Evolutionary conservation across 2,113 vertebrate genomes (phyloP).

Genomic region (Taurulus bubalis): DNA sequence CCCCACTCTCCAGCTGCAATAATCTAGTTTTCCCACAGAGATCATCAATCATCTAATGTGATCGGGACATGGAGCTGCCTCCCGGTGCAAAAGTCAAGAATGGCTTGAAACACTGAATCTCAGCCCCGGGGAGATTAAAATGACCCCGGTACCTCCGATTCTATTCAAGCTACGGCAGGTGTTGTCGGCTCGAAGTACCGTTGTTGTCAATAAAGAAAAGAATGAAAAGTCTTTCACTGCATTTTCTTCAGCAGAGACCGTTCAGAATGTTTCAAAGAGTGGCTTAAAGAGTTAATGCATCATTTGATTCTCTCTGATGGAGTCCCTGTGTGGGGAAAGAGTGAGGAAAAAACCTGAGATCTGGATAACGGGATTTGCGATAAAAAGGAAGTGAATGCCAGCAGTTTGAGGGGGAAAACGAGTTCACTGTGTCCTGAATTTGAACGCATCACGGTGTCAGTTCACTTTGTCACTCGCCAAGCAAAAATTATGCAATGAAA

Average conservation of each 20-base stretch:
- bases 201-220: background rate
- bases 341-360: background rate
- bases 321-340: background rate
- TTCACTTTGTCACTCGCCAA: too few relatives aligned
- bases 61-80: background rate
- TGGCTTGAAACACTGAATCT: background rate
- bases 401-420: too few relatives aligned
- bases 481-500: too few relatives aligned
- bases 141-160: background rate
- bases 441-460: too few relatives aligned
- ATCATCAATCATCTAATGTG: conserved; percentile 19
- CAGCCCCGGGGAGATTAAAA: background rate
- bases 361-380: background rate
- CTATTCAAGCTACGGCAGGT: too few relatives aligned
- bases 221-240: too few relatives aligned
- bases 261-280: background rate
- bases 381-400: background rate
- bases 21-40: conserved; percentile 8
- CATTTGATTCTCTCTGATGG: too few relatives aligned
- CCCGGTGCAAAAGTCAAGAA: conserved; percentile 10
- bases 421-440: too few relatives aligned
- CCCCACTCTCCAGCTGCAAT: background rate
- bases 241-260: background rate
- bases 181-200: too few relatives aligned
- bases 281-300: too few relatives aligned